Percentiles rank a stretch among this genome's conserved stretches.
Evolutionary conservation across 2,113 vertebrate species (phyloP).

Genomic region (Catharus bicknelli): DNA sequence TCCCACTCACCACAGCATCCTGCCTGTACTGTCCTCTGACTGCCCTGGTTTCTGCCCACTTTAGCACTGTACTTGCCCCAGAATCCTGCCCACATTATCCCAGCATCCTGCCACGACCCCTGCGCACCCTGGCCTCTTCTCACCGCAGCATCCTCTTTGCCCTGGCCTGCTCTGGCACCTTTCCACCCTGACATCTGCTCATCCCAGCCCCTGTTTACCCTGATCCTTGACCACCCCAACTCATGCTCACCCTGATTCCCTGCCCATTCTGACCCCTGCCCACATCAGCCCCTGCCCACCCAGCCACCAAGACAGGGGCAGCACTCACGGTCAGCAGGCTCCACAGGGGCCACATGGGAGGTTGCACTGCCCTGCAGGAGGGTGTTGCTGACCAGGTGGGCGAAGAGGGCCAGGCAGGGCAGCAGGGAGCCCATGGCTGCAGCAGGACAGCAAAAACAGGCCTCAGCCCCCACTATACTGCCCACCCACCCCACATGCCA

Average conservation of each 20-base stretch:
- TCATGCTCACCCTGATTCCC: too few species aligned
- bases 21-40: not conserved
- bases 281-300: not conserved
- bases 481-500: fast-evolving
- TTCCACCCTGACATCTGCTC: too few species aligned
- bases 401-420: conserved; percentile 83
- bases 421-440: conserved; percentile 82
- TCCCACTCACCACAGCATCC: not conserved
- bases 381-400: conserved; percentile 88
- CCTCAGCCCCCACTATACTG: fast-evolving
- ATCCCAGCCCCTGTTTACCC: not conserved
- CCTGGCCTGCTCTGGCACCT: not conserved
- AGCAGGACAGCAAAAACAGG: fast-evolving
- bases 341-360: conserved; percentile 86
- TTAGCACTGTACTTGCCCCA: not conserved
- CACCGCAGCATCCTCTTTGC: too few species aligned
- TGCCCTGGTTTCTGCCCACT: not conserved
- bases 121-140: not conserved
- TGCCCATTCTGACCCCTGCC: not conserved
- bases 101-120: not conserved
- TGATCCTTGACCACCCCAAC: fast-evolving
- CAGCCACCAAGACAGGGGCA: not conserved
- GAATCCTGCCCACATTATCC: not conserved
- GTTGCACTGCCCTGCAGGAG: conserved; percentile 89
- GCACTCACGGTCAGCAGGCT: conserved; percentile 88